Percentiles rank a stretch among this genome's conserved stretches.
phyloP scores from a whole-genome alignment of 2,113 vertebrate genomes.

The Caretta caretta region DNA sequence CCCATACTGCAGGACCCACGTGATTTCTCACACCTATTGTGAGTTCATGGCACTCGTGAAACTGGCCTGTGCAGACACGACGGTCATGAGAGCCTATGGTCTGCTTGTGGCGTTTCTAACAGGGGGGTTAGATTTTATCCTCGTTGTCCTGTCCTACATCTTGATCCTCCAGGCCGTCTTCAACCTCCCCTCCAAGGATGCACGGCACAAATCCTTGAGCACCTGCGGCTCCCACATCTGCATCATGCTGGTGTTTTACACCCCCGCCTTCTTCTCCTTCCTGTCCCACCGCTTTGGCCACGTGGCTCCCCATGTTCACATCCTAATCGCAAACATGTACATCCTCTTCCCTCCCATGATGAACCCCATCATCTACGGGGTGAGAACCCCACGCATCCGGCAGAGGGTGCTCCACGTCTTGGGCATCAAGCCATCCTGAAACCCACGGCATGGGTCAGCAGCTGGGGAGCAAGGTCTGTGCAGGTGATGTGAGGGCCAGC shows the following conservation, averaged over 20 bases:
- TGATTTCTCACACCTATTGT: slow-evolving; percentile 59
- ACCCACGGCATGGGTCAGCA: too few relatives aligned
- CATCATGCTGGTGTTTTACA: slow-evolving; percentile 62
- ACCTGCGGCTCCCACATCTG: slow-evolving; percentile 68
- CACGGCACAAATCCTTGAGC: slow-evolving; percentile 63
- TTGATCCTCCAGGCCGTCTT: slow-evolving; percentile 54
- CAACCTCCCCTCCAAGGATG: slow-evolving; percentile 48
- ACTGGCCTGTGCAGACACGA: slow-evolving; percentile 17
- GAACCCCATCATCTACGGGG: slow-evolving; percentile 68
- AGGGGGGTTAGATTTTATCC: slow-evolving; percentile 30
- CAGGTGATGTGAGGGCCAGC: too few relatives aligned
- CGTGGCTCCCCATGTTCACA: slow-evolving; percentile 50
- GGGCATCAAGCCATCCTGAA: too few relatives aligned
- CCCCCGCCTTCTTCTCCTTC: slow-evolving; percentile 51
- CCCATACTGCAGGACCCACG: not conserved
- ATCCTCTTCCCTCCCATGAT: slow-evolving; percentile 69
- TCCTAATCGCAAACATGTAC: slow-evolving; percentile 62
- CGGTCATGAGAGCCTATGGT: not conserved
- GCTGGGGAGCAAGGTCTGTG: too few relatives aligned
- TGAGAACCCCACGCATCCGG: slow-evolving; percentile 11
- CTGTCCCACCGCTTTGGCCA: slow-evolving; percentile 56
- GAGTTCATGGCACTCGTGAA: slow-evolving; percentile 72
- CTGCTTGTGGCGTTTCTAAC: slow-evolving; percentile 53
- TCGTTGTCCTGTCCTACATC: slow-evolving; percentile 56
- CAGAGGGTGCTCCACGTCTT: not conserved